phyloP scores from a whole-genome alignment of 2,797 vertebrate genomes.

The Poecilia picta region DNA sequence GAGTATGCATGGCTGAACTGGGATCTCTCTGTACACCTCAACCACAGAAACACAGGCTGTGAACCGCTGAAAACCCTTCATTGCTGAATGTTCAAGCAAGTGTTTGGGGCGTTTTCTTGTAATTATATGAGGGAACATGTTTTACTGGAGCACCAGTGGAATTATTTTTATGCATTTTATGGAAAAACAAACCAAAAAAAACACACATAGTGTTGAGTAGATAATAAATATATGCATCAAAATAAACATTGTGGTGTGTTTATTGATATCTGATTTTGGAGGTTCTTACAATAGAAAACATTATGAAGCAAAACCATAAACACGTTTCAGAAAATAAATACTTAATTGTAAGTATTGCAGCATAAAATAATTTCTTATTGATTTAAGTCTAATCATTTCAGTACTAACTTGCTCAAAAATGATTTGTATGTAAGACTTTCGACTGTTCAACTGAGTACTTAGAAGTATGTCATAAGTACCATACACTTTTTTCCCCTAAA shows the following conservation, averaged over 20 bases:
- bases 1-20: slow-evolving; percentile 27
- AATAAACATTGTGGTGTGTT: slow-evolving; percentile 29
- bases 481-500: too few relatives aligned
- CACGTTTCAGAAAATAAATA: background rate
- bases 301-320: background rate
- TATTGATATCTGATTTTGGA: background rate
- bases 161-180: slow-evolving; percentile 52
- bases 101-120: slow-evolving; percentile 22
- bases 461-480: too few relatives aligned
- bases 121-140: slow-evolving; percentile 21
- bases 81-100: slow-evolving; percentile 6
- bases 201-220: slow-evolving; percentile 20
- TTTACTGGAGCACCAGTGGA: slow-evolving; percentile 35
- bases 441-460: too few relatives aligned
- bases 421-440: background rate
- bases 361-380: background rate
- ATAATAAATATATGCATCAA: slow-evolving; percentile 67
- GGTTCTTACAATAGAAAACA: background rate
- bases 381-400: background rate
- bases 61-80: slow-evolving; percentile 29
- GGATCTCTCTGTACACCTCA: slow-evolving; percentile 20
- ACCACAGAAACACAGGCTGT: slow-evolving; percentile 14
- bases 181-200: slow-evolving; percentile 27
- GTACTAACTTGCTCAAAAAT: background rate
- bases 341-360: background rate